Base-by-base conservation (phyloP, 2,113 vertebrate genomes). In the Engystomops pustulosus region DNA sequence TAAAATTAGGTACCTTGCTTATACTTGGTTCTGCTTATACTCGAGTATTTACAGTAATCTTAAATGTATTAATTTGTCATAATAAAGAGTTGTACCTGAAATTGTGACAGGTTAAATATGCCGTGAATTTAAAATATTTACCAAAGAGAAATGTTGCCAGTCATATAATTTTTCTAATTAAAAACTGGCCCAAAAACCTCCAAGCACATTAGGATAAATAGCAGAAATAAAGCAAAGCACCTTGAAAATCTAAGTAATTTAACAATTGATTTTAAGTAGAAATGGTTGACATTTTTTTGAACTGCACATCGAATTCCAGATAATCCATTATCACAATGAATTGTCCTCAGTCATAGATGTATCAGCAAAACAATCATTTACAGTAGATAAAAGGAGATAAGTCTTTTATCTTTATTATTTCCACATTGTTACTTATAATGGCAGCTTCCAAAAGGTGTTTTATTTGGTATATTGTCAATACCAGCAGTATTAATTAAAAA, bases 311-410 rank as follows among this genome's bases (percentile, higher is more conserved):
- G 58, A 12, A 72, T 81, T 51, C 65, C 27, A 30, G 51, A 38
- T 69, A 81, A 81, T 81, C 30, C 79, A 81, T 71, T 81, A 81
- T 81, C 65, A 55, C 79, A 70, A 81, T 81, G 70, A 47, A 71
- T 81, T 81, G 49, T 41, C 65, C 49, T 81, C 49, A 34, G 79
- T 71, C 67, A 81, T 55, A 34, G 67, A 81, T 70, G 79, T 71
- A 70, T 81, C 45, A 71, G 30, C 62, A 69, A 80, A 80, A 68
- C 45, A 81, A 53, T 81, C 65, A 81, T 81, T 81, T 71, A 81
- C 45, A 44, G 67, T 71, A 81, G 71, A 71, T 51, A 81, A 71
- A 70, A 70, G 10, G 79, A 70, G 34, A 5, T 8, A 81, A 25
- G n/a, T 71, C 45, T 27, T 81, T 81, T 38, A 53, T 34, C 47